Percentiles rank a stretch among this genome's conserved stretches.
Conservation (phyloP, 2,888 invertebrate species). For the Catotricha subobsoleta region DNA sequence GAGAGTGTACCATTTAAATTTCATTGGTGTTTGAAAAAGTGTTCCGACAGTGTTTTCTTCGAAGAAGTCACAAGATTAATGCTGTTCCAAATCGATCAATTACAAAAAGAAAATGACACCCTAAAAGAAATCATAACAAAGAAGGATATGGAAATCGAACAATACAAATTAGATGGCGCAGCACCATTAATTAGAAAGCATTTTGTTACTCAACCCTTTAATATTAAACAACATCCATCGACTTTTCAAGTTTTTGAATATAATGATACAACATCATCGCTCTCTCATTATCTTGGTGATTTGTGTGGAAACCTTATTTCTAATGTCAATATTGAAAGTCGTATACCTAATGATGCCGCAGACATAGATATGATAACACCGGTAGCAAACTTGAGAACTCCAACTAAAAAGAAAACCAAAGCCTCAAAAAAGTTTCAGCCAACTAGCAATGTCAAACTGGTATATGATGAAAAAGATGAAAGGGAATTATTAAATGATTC, state of each 20-base stretch:
- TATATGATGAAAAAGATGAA: too few relatives aligned
- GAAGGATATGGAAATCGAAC: constrained; percentile 23
- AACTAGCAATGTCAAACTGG: too few relatives aligned
- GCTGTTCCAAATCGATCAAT: background rate
- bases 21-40: background rate
- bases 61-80: background rate
- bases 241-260: background rate
- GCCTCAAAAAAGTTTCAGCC: too few relatives aligned
- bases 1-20: background rate
- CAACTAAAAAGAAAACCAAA: too few relatives aligned
- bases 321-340: too few relatives aligned
- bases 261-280: too few relatives aligned
- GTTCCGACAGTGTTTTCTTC: background rate
- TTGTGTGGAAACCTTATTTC: too few relatives aligned
- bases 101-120: constrained; percentile 12
- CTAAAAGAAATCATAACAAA: constrained; percentile 16
- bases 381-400: too few relatives aligned
- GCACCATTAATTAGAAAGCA: constrained; percentile 19
- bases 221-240: background rate
- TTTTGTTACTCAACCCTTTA: background rate
- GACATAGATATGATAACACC: too few relatives aligned
- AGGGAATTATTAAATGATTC: too few relatives aligned
- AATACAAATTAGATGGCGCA: constrained; percentile 21
- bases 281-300: too few relatives aligned
- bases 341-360: too few relatives aligned